A percentile compares a stretch with the other conserved stretches of the same genome.
phyloP scores from a whole-genome alignment of 2,888 invertebrate species.

The Imbricaverruca yamaguchii region DNA sequence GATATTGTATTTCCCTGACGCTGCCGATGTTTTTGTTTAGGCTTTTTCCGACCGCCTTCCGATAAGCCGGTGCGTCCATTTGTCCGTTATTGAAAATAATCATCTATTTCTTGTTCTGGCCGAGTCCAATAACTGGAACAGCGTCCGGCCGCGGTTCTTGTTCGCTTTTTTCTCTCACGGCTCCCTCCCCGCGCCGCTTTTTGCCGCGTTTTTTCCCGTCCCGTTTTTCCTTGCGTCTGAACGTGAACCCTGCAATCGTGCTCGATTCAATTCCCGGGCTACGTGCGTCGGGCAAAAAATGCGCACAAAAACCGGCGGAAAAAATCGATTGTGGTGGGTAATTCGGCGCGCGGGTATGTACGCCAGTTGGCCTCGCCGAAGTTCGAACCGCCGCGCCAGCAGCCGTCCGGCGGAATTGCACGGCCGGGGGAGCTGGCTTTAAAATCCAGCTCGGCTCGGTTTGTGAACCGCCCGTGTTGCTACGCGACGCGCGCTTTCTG shows the following conservation, averaged over 20 bases:
- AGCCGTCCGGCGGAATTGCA: neutral
- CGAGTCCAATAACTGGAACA: conserved; percentile 10
- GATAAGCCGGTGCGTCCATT: conserved; percentile 7
- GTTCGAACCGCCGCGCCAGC: neutral
- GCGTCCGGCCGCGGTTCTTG: neutral
- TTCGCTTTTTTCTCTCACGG: neutral
- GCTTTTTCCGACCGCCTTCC: neutral
- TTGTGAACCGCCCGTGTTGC: too few relatives aligned
- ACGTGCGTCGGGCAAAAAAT: neutral
- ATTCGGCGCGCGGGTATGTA: neutral
- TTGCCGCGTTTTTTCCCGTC: neutral
- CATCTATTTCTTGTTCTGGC: neutral
- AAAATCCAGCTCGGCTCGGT: neutral
- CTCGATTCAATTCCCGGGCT: neutral
- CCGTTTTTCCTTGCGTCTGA: neutral
- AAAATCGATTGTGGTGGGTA: neutral
- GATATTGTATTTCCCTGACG: neutral
- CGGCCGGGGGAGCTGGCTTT: neutral
- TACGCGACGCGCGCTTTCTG: too few relatives aligned
- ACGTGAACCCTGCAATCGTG: conserved; percentile 1
- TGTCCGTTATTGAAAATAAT: conserved; percentile 3
- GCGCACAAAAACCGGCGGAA: neutral
- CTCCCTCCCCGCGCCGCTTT: neutral
- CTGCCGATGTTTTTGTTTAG: neutral
- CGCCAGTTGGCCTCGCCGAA: neutral